Evolutionary conservation across 2,888 invertebrate genomes (phyloP), one percentile per base, ranked within the genome.

Genomic region (Patella ulyssiponensis): DNA sequence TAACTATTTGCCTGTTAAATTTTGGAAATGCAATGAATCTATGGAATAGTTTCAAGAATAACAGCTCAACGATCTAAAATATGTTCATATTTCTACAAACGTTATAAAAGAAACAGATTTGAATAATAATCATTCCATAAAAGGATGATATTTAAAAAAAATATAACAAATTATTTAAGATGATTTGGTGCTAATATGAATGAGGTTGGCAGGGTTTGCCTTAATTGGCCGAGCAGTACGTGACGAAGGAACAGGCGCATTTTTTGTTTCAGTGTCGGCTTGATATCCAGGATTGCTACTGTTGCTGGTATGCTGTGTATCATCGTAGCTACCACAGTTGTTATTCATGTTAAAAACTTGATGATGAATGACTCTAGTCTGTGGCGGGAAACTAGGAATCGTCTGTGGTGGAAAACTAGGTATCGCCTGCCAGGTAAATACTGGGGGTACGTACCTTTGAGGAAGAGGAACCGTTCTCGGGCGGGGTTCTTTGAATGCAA

Each of bases 151-250:
- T n/a, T 3, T 2, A 17, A 58, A 58, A n/a, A 17, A 58, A n/a
- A 58, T 20, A 58, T 20, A 58, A 17, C 17, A 58, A 9, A 15
- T 17, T 14, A 20, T 58, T 58, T 58, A 20, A 20, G 9, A 64
- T 64, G 3, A 64, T 5, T 20, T 64, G 11, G 64, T 64, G 7
- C 69, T 23, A 15, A 75, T 56, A 52, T 75, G 75, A 52, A 75
- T 75, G 14, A 75, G 69, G 17, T 75, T 75, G 69, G 75, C 75
- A 27, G 75, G 69, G 53, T 75, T 75, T 70, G 75, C 75, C n/a
- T 70, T 53, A 53, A 75, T 70, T 70, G 75, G 75, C 9, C 75
- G 75, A 75, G 70, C 75, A 23, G 20, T 64, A 3, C 64, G 20
- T 64, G 64, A 11, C 12, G 64, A 3, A 44, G 44, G 44, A 9